Conservation (phyloP, 2,888 invertebrate species). For the Drosophila bunnanda region DNA sequence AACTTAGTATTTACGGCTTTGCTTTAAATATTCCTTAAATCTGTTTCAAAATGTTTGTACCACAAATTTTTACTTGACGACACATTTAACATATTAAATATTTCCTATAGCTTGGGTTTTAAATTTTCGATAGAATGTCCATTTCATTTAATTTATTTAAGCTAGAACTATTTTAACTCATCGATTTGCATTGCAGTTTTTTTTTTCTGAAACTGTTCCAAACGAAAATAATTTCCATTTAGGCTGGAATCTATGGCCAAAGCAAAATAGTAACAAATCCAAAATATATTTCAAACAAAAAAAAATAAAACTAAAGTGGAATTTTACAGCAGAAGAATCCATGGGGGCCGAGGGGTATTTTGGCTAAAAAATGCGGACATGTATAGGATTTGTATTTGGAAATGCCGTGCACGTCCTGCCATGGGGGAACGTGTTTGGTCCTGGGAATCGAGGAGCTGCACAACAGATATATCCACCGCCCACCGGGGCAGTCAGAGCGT, state of each 20-base stretch:
- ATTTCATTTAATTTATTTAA: not conserved
- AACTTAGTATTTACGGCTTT: too few relatives aligned
- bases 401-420: conserved; percentile 72
- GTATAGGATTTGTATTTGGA: conserved; percentile 64
- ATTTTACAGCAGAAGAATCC: not conserved
- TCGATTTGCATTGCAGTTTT: conserved; percentile 1
- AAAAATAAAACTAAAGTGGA: conserved; percentile 32
- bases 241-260: conserved; percentile 21
- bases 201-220: conserved; percentile 2
- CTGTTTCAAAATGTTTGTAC: not conserved
- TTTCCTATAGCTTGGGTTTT: too few relatives aligned
- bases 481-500: conserved; percentile 40
- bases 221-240: conserved; percentile 37
- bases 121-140: not conserved
- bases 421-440: conserved; percentile 65
- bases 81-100: not conserved
- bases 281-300: conserved; percentile 27
- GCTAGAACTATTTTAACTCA: conserved; percentile 1
- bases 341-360: conserved; percentile 3
- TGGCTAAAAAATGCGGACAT: conserved; percentile 67
- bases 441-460: conserved; percentile 44
- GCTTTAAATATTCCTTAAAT: too few relatives aligned
- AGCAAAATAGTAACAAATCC: conserved; percentile 49
- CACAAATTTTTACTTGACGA: not conserved
- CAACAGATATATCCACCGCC: conserved; percentile 43